These are phyloP conservation scores for Erebia palarica DNA, from an alignment of 2,888 invertebrate genomes.

Conservation along the genomic window DNA sequence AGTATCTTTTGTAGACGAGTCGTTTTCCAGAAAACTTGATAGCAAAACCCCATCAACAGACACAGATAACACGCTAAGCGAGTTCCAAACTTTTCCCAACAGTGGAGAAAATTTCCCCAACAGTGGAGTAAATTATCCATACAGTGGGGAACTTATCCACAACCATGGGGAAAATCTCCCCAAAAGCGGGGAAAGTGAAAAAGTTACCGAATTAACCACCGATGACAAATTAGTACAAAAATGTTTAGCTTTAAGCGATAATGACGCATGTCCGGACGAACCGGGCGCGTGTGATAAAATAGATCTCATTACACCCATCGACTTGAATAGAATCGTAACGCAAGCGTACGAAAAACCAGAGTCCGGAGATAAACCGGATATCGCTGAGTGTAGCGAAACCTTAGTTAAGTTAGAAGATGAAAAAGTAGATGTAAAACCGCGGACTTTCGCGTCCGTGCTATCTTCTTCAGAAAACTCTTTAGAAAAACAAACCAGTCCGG, in stretches of 20 bases:
- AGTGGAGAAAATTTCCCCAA: constrained; percentile 57
- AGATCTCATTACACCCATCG: constrained; percentile 76
- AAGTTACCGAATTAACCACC: constrained; percentile 75
- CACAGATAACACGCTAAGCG: constrained; percentile 74
- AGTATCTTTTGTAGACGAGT: constrained; percentile 74
- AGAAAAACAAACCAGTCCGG: constrained; percentile 69
- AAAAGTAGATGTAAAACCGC: constrained; percentile 61
- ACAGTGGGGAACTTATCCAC: constrained; percentile 61
- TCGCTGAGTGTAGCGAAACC: constrained; percentile 46
- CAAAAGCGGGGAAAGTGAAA: constrained; percentile 48
- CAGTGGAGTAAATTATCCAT: constrained; percentile 40
- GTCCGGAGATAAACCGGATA: constrained; percentile 31
- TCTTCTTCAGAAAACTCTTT: constrained; percentile 71
- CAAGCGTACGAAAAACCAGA: constrained; percentile 22
- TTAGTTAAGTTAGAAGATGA: constrained; percentile 48
- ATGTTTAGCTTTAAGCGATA: constrained; percentile 73
- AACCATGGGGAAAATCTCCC: constrained; percentile 57
- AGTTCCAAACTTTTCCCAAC: constrained; percentile 70
- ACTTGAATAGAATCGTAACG: constrained; percentile 54
- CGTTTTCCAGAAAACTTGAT: constrained; percentile 72
- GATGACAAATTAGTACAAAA: constrained; percentile 79
- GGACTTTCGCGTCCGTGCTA: constrained; percentile 73
- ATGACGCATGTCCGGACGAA: constrained; percentile 54
- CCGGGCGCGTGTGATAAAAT: constrained; percentile 59
- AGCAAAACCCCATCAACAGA: constrained; percentile 77